Conservation (phyloP, 2,797 vertebrate species). For the Esox lucius region DNA sequence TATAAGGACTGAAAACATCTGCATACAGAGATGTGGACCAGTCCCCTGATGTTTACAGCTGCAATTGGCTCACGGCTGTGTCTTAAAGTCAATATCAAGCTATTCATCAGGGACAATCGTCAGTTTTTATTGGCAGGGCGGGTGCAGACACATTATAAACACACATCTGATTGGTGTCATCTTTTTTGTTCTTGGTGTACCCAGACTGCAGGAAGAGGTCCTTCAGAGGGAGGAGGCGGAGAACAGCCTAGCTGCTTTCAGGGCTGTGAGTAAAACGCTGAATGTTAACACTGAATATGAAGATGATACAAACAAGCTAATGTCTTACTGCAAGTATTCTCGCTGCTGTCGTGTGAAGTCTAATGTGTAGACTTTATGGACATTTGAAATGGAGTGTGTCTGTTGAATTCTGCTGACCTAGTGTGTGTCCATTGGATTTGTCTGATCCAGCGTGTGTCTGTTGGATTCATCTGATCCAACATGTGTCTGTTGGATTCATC, state of each 20-base stretch:
- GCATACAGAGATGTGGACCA: not conserved
- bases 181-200: conserved; percentile 13
- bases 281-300: not conserved
- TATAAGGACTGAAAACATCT: conserved; percentile 64
- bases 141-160: not conserved
- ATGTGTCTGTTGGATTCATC: conserved; percentile 41
- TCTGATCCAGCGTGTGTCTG: too few species aligned
- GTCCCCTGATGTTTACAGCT: not conserved
- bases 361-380: not conserved
- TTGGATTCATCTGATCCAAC: not conserved
- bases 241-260: conserved; percentile 89
- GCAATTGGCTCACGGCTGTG: not conserved
- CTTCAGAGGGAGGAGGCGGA: conserved; percentile 91
- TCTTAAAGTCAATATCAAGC: not conserved
- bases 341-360: not conserved
- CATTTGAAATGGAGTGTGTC: not conserved
- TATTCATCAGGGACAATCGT: not conserved
- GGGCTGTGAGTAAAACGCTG: conserved; percentile 78
- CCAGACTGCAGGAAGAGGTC: conserved; percentile 91
- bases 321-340: not conserved
- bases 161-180: not conserved
- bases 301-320: not conserved
- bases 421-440: not conserved
- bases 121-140: not conserved
- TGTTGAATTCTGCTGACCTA: not conserved